phyloP scores from a whole-genome alignment of 2,888 invertebrate species.

The Thymelicus lineola region DNA sequence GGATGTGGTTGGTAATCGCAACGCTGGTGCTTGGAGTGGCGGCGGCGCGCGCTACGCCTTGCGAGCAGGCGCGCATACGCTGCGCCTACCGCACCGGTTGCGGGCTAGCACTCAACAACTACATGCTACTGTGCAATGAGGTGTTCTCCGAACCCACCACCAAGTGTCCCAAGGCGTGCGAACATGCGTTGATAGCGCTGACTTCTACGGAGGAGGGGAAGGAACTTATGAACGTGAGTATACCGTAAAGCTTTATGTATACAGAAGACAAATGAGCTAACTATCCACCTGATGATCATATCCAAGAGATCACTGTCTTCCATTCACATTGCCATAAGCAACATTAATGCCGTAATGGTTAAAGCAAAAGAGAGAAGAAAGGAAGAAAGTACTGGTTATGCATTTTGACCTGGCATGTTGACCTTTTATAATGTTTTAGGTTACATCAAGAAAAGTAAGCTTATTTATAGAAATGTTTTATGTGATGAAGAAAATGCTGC shows the following conservation, averaged over 20 bases:
- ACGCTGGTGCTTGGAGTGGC: constrained; percentile 59
- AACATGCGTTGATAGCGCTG: constrained; percentile 91
- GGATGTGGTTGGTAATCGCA: constrained; percentile 73
- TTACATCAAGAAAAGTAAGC: too few relatives aligned
- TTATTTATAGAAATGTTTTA: too few relatives aligned
- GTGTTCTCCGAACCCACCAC: constrained; percentile 86
- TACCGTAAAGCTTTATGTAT: not conserved
- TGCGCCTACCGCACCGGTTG: constrained; percentile 92
- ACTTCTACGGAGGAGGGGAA: constrained; percentile 92
- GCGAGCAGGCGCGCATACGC: constrained; percentile 88
- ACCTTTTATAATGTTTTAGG: too few relatives aligned
- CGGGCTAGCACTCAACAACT: constrained; percentile 90
- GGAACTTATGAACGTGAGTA: constrained; percentile 90
- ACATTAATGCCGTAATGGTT: too few relatives aligned
- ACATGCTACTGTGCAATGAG: constrained; percentile 89
- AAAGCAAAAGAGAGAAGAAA: too few relatives aligned
- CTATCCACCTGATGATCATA: too few relatives aligned
- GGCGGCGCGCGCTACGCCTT: constrained; percentile 71
- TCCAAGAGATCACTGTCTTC: too few relatives aligned
- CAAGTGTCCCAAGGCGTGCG: constrained; percentile 89
- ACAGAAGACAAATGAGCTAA: too few relatives aligned
- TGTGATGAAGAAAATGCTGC: too few relatives aligned
- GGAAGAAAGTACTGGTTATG: too few relatives aligned
- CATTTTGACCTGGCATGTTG: too few relatives aligned
- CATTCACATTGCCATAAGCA: too few relatives aligned